Percentiles rank a stretch among this genome's conserved stretches.
These are phyloP conservation scores for Himantopus leucocephalus DNA, from an alignment of 2,113 vertebrate genomes.

Conservation along the genomic window DNA sequence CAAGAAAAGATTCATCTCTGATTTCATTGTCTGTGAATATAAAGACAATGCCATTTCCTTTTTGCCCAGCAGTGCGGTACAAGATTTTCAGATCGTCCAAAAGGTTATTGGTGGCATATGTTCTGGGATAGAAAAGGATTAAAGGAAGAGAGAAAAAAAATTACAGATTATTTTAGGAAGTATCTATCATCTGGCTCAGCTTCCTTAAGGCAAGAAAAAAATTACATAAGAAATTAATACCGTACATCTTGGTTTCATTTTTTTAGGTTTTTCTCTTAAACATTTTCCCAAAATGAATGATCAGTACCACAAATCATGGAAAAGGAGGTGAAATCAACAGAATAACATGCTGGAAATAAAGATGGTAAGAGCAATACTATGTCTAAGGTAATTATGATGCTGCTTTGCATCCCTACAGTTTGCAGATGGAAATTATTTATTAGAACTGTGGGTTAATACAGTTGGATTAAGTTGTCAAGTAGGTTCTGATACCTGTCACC, in stretches of 20 bases:
- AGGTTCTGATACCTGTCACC: background rate
- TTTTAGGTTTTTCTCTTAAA: background rate
- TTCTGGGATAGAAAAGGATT: constrained; percentile 64
- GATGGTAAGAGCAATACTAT: background rate
- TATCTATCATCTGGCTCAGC: background rate
- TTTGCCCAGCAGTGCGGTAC: constrained; percentile 82
- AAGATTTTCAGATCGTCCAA: constrained; percentile 84
- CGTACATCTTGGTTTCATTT: background rate
- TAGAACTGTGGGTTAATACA: background rate
- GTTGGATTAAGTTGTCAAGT: background rate
- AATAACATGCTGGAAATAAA: background rate
- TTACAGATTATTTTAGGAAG: background rate
- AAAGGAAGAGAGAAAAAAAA: background rate
- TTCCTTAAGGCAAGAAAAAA: background rate
- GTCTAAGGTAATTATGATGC: background rate
- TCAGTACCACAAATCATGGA: background rate
- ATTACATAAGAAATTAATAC: background rate
- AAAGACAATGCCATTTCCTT: constrained; percentile 81
- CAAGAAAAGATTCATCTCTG: constrained; percentile 85
- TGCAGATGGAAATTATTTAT: background rate
- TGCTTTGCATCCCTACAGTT: background rate
- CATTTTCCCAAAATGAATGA: background rate
- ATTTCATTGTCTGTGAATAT: constrained; percentile 86
- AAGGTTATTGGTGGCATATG: constrained; percentile 80
- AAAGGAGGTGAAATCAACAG: background rate